Conservation (phyloP, 2,113 vertebrate genomes). For the Apistogramma diplotaenia region DNA sequence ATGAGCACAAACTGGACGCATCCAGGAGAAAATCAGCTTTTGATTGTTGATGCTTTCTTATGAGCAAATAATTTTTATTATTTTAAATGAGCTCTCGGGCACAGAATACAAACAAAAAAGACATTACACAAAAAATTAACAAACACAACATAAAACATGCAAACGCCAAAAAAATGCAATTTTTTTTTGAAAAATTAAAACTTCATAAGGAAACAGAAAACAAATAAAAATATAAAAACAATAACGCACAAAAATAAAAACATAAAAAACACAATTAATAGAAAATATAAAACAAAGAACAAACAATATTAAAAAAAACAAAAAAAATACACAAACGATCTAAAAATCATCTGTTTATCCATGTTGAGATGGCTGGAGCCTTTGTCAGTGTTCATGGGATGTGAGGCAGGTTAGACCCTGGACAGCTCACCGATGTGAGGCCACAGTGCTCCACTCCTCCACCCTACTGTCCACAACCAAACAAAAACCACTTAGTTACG, state of each 20-base stretch:
- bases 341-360: neutral
- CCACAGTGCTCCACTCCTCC: neutral
- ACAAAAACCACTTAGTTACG: neutral
- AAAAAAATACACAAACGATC: rapidly evolving
- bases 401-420: neutral
- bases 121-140: neutral
- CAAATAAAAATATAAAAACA: neutral
- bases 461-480: neutral
- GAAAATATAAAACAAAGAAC: neutral
- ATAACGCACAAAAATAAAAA: too few species aligned
- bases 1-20: neutral
- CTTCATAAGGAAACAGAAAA: neutral
- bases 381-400: neutral
- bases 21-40: neutral
- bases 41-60: neutral
- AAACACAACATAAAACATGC: neutral
- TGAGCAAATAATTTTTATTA: too few species aligned
- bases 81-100: too few species aligned
- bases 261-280: too few species aligned
- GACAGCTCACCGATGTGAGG: neutral
- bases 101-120: too few species aligned
- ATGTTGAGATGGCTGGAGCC: neutral
- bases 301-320: neutral
- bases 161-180: neutral
- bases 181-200: neutral